These are phyloP conservation scores for Siniperca obscura DNA, from an alignment of 2,797 vertebrate genomes.

Conservation along the genomic window DNA sequence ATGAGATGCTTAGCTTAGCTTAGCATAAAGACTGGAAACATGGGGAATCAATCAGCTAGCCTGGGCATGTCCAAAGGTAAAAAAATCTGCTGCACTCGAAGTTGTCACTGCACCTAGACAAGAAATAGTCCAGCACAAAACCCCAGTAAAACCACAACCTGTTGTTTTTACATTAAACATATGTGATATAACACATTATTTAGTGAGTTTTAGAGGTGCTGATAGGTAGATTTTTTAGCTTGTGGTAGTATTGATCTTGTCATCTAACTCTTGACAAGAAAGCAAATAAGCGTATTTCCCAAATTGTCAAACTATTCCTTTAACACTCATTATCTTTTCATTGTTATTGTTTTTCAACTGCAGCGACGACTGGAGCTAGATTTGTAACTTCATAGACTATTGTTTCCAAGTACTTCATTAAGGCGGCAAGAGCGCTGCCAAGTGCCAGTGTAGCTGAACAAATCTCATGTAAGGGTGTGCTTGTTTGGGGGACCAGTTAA, in stretches of 20 bases:
- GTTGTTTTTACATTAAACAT: neutral
- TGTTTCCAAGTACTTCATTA: conserved; percentile 38
- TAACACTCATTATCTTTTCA: conserved; percentile 18
- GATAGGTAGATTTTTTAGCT: neutral
- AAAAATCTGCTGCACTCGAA: no score
- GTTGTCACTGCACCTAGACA: neutral
- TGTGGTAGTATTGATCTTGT: neutral
- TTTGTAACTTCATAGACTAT: conserved; percentile 18
- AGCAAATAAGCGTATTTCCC: neutral
- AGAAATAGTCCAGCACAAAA: neutral
- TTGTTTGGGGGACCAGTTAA: conserved; percentile 33
- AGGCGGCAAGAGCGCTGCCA: conserved; percentile 18
- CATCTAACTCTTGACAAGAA: neutral
- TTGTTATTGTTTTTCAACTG: conserved; percentile 19
- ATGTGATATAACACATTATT: neutral
- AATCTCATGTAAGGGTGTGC: conserved; percentile 24
- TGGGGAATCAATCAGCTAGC: neutral
- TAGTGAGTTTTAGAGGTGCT: neutral
- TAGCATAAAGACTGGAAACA: neutral
- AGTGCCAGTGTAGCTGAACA: conserved; percentile 21
- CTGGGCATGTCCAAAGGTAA: neutral
- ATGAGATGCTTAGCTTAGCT: neutral
- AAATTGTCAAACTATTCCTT: neutral
- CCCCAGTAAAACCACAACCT: neutral
- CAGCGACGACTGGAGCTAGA: neutral